Conservation (phyloP, 35 echinoderm and acorn worm species). For the Patiria miniata region DNA sequence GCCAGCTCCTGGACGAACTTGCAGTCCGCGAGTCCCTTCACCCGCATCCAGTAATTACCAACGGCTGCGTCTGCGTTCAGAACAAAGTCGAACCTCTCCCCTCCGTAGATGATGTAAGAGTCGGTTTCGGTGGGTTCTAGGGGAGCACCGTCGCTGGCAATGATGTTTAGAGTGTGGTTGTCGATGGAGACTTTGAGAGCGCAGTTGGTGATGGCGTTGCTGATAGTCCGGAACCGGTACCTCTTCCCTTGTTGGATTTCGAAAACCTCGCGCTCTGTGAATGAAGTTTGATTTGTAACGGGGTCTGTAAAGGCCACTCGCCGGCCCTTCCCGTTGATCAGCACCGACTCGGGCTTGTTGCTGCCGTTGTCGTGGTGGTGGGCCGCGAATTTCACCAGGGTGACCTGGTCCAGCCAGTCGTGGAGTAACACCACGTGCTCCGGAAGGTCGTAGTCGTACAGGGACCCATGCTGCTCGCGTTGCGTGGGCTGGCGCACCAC, state of each 20-base stretch:
- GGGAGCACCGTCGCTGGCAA: slow-evolving; percentile 80
- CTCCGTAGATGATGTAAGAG: slow-evolving; percentile 70
- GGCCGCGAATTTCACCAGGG: slow-evolving; percentile 72
- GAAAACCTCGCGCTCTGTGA: slow-evolving; percentile 50
- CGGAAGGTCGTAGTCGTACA: slow-evolving; percentile 74
- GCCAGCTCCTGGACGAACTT: slow-evolving; percentile 63
- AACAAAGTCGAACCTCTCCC: slow-evolving; percentile 74
- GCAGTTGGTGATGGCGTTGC: slow-evolving; percentile 83
- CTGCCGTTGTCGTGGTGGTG: slow-evolving; percentile 82
- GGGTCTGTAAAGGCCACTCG: background rate
- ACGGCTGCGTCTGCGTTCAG: slow-evolving; percentile 53
- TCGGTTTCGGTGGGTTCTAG: slow-evolving; percentile 54
- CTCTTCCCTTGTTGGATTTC: slow-evolving; percentile 43
- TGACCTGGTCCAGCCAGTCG: slow-evolving; percentile 83
- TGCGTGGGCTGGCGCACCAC: slow-evolving; percentile 61
- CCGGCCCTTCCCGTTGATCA: slow-evolving; percentile 91
- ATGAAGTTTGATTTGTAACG: background rate
- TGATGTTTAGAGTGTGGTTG: slow-evolving; percentile 67
- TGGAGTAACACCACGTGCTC: slow-evolving; percentile 72
- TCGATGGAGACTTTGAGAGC: slow-evolving; percentile 77
- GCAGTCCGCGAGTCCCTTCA: slow-evolving; percentile 65
- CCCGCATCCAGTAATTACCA: slow-evolving; percentile 69
- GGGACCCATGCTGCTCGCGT: slow-evolving; percentile 43
- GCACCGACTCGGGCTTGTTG: slow-evolving; percentile 82
- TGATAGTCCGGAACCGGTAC: slow-evolving; percentile 75